These are phyloP conservation scores for Trachymyrmex septentrionalis DNA, from an alignment of 1,140 invertebrate genomes.

Conservation along the genomic window DNA sequence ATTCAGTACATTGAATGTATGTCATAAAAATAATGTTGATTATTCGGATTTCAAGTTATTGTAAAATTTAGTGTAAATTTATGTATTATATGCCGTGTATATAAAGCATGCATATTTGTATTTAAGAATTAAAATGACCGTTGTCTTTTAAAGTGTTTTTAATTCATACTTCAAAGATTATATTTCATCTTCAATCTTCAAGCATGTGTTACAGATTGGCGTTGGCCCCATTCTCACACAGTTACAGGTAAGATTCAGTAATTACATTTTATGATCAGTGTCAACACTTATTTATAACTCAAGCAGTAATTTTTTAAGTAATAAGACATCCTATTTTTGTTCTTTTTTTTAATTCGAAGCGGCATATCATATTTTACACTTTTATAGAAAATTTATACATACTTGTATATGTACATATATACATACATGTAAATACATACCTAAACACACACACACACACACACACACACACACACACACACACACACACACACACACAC, in stretches of 20 bases:
- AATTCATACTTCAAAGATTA: not conserved
- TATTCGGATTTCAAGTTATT: slow-evolving; percentile 10
- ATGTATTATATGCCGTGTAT: not conserved
- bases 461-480: no score
- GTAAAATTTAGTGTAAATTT: slow-evolving; percentile 31
- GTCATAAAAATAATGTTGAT: slow-evolving; percentile 31
- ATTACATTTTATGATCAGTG: slow-evolving; percentile 33
- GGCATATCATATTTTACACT: not conserved
- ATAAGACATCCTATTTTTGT: not conserved
- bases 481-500: no score
- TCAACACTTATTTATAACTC: not conserved
- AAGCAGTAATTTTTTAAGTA: not conserved
- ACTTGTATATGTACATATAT: not conserved
- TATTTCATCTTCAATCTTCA: slow-evolving; percentile 1
- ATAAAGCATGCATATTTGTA: not conserved
- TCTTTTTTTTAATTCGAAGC: not conserved
- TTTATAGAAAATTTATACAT: not conserved
- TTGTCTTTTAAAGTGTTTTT: not conserved
- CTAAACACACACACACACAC: no score
- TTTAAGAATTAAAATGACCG: not conserved
- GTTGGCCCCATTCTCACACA: not conserved
- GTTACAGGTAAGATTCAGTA: slow-evolving; percentile 25
- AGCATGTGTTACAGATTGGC: not conserved
- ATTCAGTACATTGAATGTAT: slow-evolving; percentile 23
- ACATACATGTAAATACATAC: not conserved